Conservation (phyloP, 2,113 vertebrate genomes). For the Paradoxurus hermaphroditus region DNA sequence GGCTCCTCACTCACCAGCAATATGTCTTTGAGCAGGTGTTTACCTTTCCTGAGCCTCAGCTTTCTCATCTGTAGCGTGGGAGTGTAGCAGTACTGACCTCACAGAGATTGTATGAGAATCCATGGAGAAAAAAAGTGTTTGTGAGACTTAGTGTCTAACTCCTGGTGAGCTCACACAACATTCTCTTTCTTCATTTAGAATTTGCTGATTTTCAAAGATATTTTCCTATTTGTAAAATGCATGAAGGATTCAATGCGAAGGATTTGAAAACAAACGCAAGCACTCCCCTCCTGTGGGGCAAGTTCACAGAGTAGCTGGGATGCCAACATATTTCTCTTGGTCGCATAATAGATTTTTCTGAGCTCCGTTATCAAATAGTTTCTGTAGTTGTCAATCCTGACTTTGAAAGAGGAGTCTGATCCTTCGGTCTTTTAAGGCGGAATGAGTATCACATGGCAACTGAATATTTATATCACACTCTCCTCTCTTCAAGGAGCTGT, state of each 20-base stretch:
- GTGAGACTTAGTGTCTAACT: neutral
- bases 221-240: neutral
- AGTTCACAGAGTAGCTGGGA: neutral
- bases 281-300: neutral
- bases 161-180: neutral
- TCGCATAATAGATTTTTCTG: conserved; percentile 8
- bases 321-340: neutral
- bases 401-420: neutral
- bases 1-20: neutral
- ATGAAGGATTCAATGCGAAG: neutral
- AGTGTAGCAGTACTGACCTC: fast-evolving
- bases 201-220: neutral
- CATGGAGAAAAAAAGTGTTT: neutral
- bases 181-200: neutral
- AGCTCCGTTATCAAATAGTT: conserved; percentile 52
- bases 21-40: neutral
- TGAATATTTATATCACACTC: conserved; percentile 40
- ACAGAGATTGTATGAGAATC: neutral
- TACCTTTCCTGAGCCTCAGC: neutral
- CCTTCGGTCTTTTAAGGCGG: neutral
- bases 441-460: neutral
- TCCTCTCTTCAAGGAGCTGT: conserved; percentile 27
- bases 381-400: conserved; percentile 27
- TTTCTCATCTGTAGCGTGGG: neutral
- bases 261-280: neutral